Conservation (phyloP, 2,797 vertebrate genomes). For the Philypnodon macrostomus region DNA sequence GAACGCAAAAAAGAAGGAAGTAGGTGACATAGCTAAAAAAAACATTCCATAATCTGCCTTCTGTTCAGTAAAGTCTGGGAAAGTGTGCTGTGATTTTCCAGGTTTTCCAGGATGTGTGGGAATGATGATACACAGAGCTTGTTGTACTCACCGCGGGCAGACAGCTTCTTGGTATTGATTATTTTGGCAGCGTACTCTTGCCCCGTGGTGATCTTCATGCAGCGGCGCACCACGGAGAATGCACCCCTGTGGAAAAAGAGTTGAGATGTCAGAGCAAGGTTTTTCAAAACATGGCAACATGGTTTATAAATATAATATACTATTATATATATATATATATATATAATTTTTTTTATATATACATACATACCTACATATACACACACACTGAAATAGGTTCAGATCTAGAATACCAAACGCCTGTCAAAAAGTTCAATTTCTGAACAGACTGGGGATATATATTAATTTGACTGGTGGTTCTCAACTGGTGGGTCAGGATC, state of each 20-base stretch:
- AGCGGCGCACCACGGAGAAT: slow-evolving; percentile 95
- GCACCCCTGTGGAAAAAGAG: slow-evolving; percentile 82
- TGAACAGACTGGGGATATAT: too few relatives aligned
- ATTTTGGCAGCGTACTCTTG: slow-evolving; percentile 98
- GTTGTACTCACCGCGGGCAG: slow-evolving; percentile 89
- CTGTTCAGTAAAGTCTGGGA: too few relatives aligned
- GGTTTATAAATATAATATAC: too few relatives aligned
- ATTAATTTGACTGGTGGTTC: too few relatives aligned
- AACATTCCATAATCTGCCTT: background rate
- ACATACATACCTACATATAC: too few relatives aligned
- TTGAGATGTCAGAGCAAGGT: background rate
- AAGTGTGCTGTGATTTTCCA: background rate
- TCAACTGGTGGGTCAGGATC: too few relatives aligned
- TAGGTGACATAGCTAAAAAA: background rate
- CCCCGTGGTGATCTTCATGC: slow-evolving; percentile 93
- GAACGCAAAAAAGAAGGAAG: slow-evolving; percentile 25
- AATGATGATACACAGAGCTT: too few relatives aligned
- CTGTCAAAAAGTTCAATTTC: too few relatives aligned
- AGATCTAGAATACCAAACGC: too few relatives aligned
- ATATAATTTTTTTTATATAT: too few relatives aligned
- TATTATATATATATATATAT: too few relatives aligned
- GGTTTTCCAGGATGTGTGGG: background rate
- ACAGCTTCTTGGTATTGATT: slow-evolving; percentile 98
- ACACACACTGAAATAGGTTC: too few relatives aligned
- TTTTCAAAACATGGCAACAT: background rate